These are phyloP conservation scores for Bradynema listronoti DNA, from an alignment of 1,140 invertebrate species.

Conservation along the genomic window DNA sequence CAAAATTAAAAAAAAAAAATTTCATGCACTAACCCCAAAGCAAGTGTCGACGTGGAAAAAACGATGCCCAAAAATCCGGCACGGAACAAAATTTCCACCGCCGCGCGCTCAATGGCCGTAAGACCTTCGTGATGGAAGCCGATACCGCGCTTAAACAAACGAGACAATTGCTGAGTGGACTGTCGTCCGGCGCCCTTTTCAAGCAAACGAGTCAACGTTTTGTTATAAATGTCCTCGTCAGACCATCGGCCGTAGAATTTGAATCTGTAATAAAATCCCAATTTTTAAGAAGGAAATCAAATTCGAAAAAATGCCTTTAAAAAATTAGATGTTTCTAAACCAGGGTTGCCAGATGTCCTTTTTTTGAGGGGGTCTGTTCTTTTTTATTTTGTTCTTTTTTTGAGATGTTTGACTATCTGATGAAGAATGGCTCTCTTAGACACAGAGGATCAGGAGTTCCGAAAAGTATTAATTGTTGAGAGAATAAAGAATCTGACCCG, in stretches of 20 bases:
- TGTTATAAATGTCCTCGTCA: slow-evolving; percentile 44
- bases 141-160: slow-evolving; percentile 54
- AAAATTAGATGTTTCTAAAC: too few relatives aligned
- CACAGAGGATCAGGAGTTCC: too few relatives aligned
- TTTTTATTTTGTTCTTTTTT: too few relatives aligned
- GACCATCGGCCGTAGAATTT: slow-evolving; percentile 39
- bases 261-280: slow-evolving; percentile 47
- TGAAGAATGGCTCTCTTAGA: too few relatives aligned
- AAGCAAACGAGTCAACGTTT: slow-evolving; percentile 29
- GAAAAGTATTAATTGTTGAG: too few relatives aligned
- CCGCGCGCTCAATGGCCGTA: slow-evolving; percentile 42
- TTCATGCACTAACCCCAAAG: slow-evolving; percentile 36
- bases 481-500: too few relatives aligned
- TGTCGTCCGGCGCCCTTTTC: slow-evolving; percentile 8
- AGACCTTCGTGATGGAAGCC: slow-evolving; percentile 56
- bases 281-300: too few relatives aligned
- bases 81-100: slow-evolving; percentile 56
- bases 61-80: slow-evolving; percentile 50
- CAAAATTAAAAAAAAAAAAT: slow-evolving; percentile 10
- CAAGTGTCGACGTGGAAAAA: slow-evolving; percentile 55
- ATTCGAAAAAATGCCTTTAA: too few relatives aligned
- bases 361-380: too few relatives aligned
- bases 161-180: slow-evolving; percentile 35
- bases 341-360: too few relatives aligned
- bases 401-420: too few relatives aligned